phyloP scores from a whole-genome alignment of 2,888 invertebrate species.

The Acleris emargana region DNA sequence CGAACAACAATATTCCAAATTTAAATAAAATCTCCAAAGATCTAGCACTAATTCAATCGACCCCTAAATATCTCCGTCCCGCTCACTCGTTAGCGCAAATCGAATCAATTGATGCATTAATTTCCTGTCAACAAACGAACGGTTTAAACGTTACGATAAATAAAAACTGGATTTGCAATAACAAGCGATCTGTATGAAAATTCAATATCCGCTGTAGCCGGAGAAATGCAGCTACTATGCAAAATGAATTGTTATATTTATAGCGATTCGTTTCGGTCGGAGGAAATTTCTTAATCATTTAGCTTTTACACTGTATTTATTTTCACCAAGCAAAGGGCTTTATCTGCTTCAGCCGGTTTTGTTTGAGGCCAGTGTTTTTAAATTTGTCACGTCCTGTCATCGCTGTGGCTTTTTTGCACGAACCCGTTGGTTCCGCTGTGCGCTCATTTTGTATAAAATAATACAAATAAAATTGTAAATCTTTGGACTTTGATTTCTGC shows the following conservation, averaged over 20 bases:
- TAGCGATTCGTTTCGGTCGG: constrained; percentile 29
- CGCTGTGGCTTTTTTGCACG: constrained; percentile 5
- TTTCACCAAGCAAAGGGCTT: constrained; percentile 9
- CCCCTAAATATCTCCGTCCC: constrained; percentile 40
- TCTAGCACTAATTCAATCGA: constrained; percentile 36
- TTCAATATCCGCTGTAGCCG: constrained; percentile 75
- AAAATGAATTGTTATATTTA: constrained; percentile 65
- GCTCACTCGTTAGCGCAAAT: constrained; percentile 58
- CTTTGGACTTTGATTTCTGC: not conserved
- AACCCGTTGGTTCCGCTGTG: not conserved
- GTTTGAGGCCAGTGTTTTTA: constrained; percentile 23
- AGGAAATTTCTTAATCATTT: constrained; percentile 32
- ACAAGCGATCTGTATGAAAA: constrained; percentile 77
- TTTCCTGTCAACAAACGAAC: constrained; percentile 73
- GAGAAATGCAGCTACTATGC: constrained; percentile 62
- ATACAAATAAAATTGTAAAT: not conserved
- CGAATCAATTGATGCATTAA: constrained; percentile 71
- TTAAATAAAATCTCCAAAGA: constrained; percentile 34
- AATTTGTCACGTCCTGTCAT: constrained; percentile 30
- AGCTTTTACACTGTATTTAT: constrained; percentile 19
- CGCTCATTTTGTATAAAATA: not conserved
- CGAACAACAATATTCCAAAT: constrained; percentile 15
- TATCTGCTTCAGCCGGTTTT: constrained; percentile 10
- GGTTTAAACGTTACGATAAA: constrained; percentile 67
- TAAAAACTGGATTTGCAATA: constrained; percentile 66